Base-by-base conservation (phyloP, 2,888 invertebrate genomes). In the Eupeodes luniger region DNA sequence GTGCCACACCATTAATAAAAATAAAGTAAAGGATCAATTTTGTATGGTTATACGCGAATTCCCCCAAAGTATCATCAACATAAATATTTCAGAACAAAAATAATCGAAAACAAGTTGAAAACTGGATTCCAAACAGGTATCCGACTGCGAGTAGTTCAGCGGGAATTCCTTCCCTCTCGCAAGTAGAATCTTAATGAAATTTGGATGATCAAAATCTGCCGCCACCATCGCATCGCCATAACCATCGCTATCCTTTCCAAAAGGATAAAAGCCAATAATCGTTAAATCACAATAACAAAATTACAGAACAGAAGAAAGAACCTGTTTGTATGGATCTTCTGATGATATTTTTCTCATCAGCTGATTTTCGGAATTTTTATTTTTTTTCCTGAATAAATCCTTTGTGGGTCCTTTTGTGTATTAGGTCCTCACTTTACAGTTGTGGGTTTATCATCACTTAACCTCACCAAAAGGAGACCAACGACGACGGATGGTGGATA, bases 361-460 rank as follows among this genome's bases (percentile, higher is more conserved):
- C 88, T 88, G 88, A 88, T 88, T 85, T 78, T 36, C 27, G 69
- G 81, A 77, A 84, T 84, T 74, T 70, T 47, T 14, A 27, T 66
- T 66, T 14, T 34, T 59, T 66, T 14, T 11, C 6, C 9, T 10
- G 27, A 80, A 61, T 69, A 72, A 36, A 85, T 81, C 78, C 85
- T 85, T 85, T 88, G 57, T 84, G 57, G 77, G 62, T 81, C 67
- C 77, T 78, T 69, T 87, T 84, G 79, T 77, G 19, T 78, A 5
- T 69, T 67, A 72, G 55, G 55, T 77, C 55, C 34, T 81, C 40
- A 9, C 75, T 72, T 67, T 70, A 80, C 53, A 70, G 88, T 81
- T 85, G 81, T 85, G 85, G 85, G 84, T 88, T 85, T 78, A 85
- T 81, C 72, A 84, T 80, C 80, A 74, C 84, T 80, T 84, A 83